These are phyloP conservation scores for Marisa cornuarietis DNA, from an alignment of 1,140 invertebrate species.

Conservation along the genomic window DNA sequence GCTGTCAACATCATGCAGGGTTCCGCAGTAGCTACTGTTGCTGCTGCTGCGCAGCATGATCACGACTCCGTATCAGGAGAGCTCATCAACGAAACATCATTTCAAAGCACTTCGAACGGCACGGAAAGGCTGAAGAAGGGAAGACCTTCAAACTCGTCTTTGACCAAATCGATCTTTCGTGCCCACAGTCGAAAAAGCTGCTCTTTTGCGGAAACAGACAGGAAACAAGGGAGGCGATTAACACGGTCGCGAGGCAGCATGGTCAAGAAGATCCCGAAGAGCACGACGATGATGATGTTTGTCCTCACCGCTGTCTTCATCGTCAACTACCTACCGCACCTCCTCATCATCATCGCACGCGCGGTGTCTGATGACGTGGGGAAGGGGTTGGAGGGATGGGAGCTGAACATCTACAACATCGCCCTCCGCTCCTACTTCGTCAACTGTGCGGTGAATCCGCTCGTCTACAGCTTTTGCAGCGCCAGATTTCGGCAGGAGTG, in stretches of 20 bases:
- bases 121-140: no score
- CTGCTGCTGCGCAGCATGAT: no score
- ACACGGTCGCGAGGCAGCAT: not conserved
- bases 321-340: constrained; percentile 56
- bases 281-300: constrained; percentile 51
- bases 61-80: no score
- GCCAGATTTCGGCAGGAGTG: constrained; percentile 49
- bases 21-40: no score
- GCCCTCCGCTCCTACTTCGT: constrained; percentile 54
- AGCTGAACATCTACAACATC: constrained; percentile 50
- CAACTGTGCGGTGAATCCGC: constrained; percentile 51
- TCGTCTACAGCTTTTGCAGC: constrained; percentile 59
- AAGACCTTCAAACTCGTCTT: no score
- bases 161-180: no score
- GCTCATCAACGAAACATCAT: no score
- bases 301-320: constrained; percentile 54
- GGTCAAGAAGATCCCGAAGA: constrained; percentile 25
- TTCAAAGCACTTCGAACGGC: no score
- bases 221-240: no score
- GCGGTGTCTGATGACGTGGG: constrained; percentile 39
- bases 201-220: no score
- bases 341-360: constrained; percentile 42
- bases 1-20: no score
- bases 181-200: no score
- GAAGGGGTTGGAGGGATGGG: constrained; percentile 19